Percentiles rank a stretch among this genome's conserved stretches.
Conservation (phyloP, 53 echinoderm and acorn worm species). For the Holothuria scabra region DNA sequence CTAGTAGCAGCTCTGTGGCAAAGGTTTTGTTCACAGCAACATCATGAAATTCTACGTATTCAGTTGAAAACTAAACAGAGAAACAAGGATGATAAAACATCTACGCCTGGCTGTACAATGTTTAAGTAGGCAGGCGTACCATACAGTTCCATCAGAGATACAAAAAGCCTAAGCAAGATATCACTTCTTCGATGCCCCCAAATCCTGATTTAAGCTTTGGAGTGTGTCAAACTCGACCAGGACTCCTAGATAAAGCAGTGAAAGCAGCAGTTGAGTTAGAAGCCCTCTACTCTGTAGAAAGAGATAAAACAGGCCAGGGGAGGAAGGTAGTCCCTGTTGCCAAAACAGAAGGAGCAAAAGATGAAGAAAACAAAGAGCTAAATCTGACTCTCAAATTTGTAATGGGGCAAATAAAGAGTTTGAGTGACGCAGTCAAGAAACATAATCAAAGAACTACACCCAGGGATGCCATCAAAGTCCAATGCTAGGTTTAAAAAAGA, state of each 20-base stretch:
- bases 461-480: too few species aligned
- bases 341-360: neutral
- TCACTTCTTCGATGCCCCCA: constrained; percentile 57
- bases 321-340: neutral
- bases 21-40: constrained; percentile 42
- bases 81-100: constrained; percentile 31
- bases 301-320: neutral
- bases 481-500: too few species aligned
- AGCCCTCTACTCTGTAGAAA: constrained; percentile 11
- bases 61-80: constrained; percentile 37
- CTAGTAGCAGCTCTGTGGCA: constrained; percentile 43
- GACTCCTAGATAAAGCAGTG: constrained; percentile 45
- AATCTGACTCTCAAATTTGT: neutral
- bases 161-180: constrained; percentile 34
- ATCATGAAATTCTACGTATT: constrained; percentile 44
- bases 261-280: constrained; percentile 48
- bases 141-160: neutral
- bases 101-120: constrained; percentile 21
- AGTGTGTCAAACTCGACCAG: constrained; percentile 35
- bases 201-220: constrained; percentile 40
- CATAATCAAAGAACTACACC: too few species aligned
- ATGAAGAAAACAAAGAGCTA: neutral
- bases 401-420: too few species aligned
- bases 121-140: constrained; percentile 45
- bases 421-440: too few species aligned